Evolutionary conservation across 2,797 vertebrate species (phyloP), one percentile per base, ranked within the genome.

Genomic region (Trematomus bernacchii): DNA sequence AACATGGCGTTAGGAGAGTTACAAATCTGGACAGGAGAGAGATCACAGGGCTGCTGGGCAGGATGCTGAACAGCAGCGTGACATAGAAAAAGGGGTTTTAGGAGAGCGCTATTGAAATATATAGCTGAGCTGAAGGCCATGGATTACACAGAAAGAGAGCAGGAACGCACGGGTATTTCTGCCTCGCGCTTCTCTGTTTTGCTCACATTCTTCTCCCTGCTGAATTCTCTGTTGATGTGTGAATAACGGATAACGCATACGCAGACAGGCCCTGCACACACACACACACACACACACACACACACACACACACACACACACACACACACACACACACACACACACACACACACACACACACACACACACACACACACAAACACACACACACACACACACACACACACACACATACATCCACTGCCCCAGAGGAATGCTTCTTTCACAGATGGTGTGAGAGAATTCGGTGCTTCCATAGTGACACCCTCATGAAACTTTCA

Each of bases 401-500:
- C 27, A 27, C 27, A 27, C 27, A 80, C 78, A 66, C 83, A 70
- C 55, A 77, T 78, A 80, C n/a, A 21, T 21, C 21, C 27, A 80
- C 78, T n/a, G 51, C 75, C 89, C 87, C 72, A n/a, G 68, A 89
- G 89, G 86, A 91, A 86, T 65, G 55, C 76, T 79, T 73, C 78
- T 74, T 82, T 84, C 85, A 71, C 91, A 94, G 92, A 92, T 90
- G 88, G 90, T 70, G 73, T 71, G 71, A 87, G 77, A 76, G 82
- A 85, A 84, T 84, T 63, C n/a, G 19, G 58, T 64, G 84, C 83
- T 76, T 87, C 88, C 82, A 85, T 79, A 57, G 81, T 88, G 89
- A 92, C 87, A 85, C 84, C 71, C 79, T 91, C 87, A 86, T 90
- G 79, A 92, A 91, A 92, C 68, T 88, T 89, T 90, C 78, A 79